Conservation (phyloP, 2,888 invertebrate species). For the Ophonus ardosiacus region DNA sequence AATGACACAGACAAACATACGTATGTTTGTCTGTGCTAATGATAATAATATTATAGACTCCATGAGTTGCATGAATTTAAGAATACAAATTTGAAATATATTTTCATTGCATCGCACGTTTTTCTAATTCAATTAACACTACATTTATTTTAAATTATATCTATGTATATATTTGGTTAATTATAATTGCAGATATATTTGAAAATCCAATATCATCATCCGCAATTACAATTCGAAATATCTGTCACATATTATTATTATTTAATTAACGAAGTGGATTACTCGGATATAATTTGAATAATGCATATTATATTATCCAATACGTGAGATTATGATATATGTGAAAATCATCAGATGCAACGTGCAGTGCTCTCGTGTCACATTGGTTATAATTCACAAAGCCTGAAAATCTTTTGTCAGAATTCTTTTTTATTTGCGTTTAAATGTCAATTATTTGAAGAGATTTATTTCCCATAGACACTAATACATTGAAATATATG, state of each 20-base stretch:
- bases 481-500: conserved; percentile 27
- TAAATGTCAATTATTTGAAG: neutral
- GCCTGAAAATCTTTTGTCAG: neutral
- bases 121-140: no score
- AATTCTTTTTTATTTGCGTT: neutral
- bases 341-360: neutral
- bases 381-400: neutral
- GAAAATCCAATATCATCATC: neutral
- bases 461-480: neutral
- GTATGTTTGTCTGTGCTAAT: no score
- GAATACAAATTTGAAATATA: no score
- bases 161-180: neutral
- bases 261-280: conserved; percentile 17
- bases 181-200: neutral
- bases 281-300: neutral
- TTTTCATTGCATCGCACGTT: no score
- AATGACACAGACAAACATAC: no score
- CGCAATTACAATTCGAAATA: neutral
- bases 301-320: neutral
- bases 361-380: neutral
- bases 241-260: neutral
- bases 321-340: neutral
- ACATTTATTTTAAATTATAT: no score
- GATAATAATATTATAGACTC: no score
- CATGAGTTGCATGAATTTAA: no score